Percentiles rank a stretch among this genome's conserved stretches.
Evolutionary conservation across 2,888 invertebrate genomes (phyloP).

Genomic region (Volucella inflata): DNA sequence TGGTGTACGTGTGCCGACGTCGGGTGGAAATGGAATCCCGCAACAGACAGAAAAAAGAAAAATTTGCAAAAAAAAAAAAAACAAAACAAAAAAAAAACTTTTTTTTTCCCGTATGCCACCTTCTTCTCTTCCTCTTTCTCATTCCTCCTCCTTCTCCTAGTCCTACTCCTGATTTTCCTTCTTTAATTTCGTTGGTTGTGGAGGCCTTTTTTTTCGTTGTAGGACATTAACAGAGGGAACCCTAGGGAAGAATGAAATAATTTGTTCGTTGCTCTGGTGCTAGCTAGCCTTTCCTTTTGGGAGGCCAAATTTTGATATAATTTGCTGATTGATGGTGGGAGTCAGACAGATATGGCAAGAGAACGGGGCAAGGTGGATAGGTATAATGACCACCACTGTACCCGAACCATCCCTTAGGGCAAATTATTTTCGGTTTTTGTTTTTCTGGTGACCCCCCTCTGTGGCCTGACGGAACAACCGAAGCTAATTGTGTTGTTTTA

Average conservation of each 20-base stretch:
- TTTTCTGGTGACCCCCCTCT: not conserved
- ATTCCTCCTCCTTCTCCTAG: slow-evolving; percentile 5
- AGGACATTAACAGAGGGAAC: slow-evolving; percentile 36
- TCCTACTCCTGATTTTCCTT: not conserved
- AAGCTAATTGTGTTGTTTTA: slow-evolving; percentile 70
- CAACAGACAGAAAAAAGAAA: slow-evolving; percentile 48
- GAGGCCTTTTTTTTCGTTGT: slow-evolving; percentile 46
- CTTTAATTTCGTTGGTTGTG: slow-evolving; percentile 61
- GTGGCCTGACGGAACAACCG: not conserved
- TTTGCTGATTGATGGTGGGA: slow-evolving; percentile 64
- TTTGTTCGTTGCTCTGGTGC: slow-evolving; percentile 32
- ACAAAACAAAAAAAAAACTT: too few relatives aligned
- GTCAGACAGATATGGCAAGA: slow-evolving; percentile 39
- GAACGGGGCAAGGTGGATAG: slow-evolving; percentile 18
- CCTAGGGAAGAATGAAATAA: slow-evolving; percentile 49
- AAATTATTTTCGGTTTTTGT: slow-evolving; percentile 30
- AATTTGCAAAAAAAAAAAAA: slow-evolving; percentile 5
- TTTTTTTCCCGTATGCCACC: slow-evolving; percentile 8
- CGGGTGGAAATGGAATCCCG: slow-evolving; percentile 69
- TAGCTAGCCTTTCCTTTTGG: slow-evolving; percentile 30
- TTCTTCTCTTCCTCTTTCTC: not conserved
- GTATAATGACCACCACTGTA: slow-evolving; percentile 43
- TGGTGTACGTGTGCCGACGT: slow-evolving; percentile 74
- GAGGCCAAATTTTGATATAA: slow-evolving; percentile 63
- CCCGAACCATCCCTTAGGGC: slow-evolving; percentile 43